Evolutionary conservation across 1,140 invertebrate genomes (phyloP), one percentile per base, ranked within the genome.

Genomic region (Geopemphigus sp.): DNA sequence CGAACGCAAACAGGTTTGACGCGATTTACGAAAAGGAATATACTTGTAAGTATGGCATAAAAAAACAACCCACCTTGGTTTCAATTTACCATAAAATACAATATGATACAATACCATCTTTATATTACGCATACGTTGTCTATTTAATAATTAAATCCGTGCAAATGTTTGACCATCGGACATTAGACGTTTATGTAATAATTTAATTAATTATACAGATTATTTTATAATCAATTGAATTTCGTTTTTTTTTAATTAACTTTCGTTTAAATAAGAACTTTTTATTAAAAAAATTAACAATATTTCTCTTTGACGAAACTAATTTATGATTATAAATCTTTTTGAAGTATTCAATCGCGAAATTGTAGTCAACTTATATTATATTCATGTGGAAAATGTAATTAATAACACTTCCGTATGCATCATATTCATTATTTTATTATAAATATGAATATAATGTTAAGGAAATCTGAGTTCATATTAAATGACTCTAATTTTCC

Each of bases 11-110:
- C 22, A 24, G 56, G 56, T 59, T 59, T 22, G 8, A 59, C 26
- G 4, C 53, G n/a, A 57, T 22, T 57, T 2, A n/a, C n/a, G 8
- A 3, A 39, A 26, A 4, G 19, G 8, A 0, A 10, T 24, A 24
- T 24, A 24, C 10, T 39, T 8, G 32, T 39, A 39, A 39, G 22
- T 12, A 26, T 10, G 3, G 12, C 12, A 59, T 59, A 59, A 57
- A 57, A 10, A 57, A 57, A 57, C 39, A 50, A 5, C 14, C 47
- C 47, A 1, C 54, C 6, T 54, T 54, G 45, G 66, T 68, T 68
- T 68, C 50, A 68, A 68, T 50, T 26, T 26, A 68, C 45, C 22
- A 68, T 50, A 50, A 26, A 50, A n/a, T n/a, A n/a, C n/a, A n/a
- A n/a, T n/a, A n/a, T n/a, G n/a, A n/a, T n/a, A n/a, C n/a, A n/a